Conservation (phyloP, 2,888 invertebrate species). For the Luffia ferchaultella region DNA sequence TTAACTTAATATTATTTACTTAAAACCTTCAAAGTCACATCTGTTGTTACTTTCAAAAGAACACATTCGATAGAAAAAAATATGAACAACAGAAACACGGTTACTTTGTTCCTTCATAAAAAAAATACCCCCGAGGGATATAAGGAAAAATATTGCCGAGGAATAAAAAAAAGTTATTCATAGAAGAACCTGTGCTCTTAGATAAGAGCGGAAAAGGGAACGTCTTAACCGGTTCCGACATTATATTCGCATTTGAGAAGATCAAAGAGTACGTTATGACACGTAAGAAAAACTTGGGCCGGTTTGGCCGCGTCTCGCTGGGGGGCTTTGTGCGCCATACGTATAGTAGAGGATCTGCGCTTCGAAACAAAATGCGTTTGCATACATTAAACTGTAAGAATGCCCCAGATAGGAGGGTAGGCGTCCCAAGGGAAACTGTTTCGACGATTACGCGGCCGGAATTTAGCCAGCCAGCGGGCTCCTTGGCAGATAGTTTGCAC, state of each 20-base stretch:
- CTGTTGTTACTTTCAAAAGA: too few relatives aligned
- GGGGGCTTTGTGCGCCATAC: slow-evolving; percentile 53
- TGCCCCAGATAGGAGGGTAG: slow-evolving; percentile 57
- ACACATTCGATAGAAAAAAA: slow-evolving; percentile 37
- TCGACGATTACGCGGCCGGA: slow-evolving; percentile 63
- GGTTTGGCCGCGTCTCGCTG: slow-evolving; percentile 20
- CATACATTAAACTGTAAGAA: slow-evolving; percentile 66
- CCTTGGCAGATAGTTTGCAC: slow-evolving; percentile 57
- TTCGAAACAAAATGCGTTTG: slow-evolving; percentile 68
- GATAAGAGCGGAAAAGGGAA: slow-evolving; percentile 42
- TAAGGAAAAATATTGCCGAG: slow-evolving; percentile 25
- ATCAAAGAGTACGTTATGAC: slow-evolving; percentile 62
- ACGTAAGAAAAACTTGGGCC: slow-evolving; percentile 41
- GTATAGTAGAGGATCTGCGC: slow-evolving; percentile 52
- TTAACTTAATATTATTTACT: too few relatives aligned
- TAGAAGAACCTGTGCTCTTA: slow-evolving; percentile 27
- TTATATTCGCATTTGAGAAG: slow-evolving; percentile 62
- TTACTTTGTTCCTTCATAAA: slow-evolving; percentile 34
- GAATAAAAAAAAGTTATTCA: slow-evolving; percentile 28
- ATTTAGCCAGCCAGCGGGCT: slow-evolving; percentile 49
- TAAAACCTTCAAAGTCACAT: too few relatives aligned
- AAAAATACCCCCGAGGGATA: slow-evolving; percentile 35
- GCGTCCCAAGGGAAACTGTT: slow-evolving; percentile 49
- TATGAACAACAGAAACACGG: slow-evolving; percentile 38
- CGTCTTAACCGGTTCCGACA: slow-evolving; percentile 53